Base-by-base conservation (phyloP, 2,113 vertebrate genomes). In the Mellivora capensis region DNA sequence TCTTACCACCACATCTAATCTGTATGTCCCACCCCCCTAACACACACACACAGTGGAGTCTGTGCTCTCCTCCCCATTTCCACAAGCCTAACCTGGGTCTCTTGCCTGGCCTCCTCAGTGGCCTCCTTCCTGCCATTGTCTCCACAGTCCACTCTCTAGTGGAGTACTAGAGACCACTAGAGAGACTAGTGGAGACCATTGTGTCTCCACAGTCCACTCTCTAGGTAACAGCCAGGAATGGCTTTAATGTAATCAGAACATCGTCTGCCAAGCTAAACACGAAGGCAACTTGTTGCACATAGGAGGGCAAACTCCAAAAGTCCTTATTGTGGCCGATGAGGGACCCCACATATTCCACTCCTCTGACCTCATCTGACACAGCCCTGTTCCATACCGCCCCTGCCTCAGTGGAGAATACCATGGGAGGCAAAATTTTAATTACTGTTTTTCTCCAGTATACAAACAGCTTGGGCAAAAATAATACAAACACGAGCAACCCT, bases 21-120 rank as follows among this genome's bases (percentile, higher is more conserved):
- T 27, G 4, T 4, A 5, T 0, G 0, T 13, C 2, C 2, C 54
- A 0, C 4, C 8, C 17, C 0, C 27, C 27, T 0, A 6, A 23
- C 37, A 25, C 37, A 42, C 37, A 42, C 27, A 39, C 59, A 57
- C 4, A 0, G 47, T 4, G 6, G 8, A 31, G 23, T 79, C n/a
- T n/a, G 13, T 27, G 6, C 31, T 72, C 42, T 81, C 27, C 72
- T 44, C 47, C 25, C 9, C 34, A 13, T 20, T 17, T 77, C 21
- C 49, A 18, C 6, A 2, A 27, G 17, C 1, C 4, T n/a, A 61
- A 61, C 4, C n/a, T 9, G 15, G 20, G n/a, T 84, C 49, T 39
- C 37, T 59, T 21, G 29, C 47, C 25, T n/a, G 29, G 39, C 12
- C 67, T 82, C 39, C 71, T 81, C 37, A 37, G 14, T 21, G 44